Evolutionary conservation across 2,888 invertebrate genomes (phyloP), one percentile per base, ranked within the genome.

Genomic region (Agrochola macilenta): DNA sequence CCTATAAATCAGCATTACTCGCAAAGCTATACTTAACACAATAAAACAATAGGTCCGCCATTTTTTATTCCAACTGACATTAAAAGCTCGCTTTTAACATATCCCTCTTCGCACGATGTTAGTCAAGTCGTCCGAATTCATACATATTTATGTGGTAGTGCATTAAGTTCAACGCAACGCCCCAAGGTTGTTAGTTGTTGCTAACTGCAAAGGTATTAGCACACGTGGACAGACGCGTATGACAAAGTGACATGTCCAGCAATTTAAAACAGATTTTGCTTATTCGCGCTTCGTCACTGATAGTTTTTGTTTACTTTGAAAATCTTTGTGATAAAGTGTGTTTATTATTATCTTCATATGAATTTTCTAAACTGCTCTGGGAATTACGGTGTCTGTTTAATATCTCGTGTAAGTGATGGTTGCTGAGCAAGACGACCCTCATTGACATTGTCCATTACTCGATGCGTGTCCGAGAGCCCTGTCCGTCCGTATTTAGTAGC

Each of bases 141-240:
- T 90, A 89, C 90, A 90, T 90, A 90, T 90, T 87, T 88, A 90
- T 90, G 84, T 86, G 81, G 78, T 74, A 26, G 76, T 83, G 86
- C 83, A 86, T 78, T 86, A 89, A 86, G 91, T 91, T 91, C 92
- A 91, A 91, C 86, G 92, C 86, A 86, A 87, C 89, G 72, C 66
- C 46, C 85, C 92, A 91, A 91, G 91, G 91, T 82, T 89, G 85
- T 83, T 70, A 63, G 91, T 81, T 84, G 87, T 88, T 82, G 58
- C 88, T 78, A 88, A 78, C 84, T 78, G 76, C 60, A 65, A 69
- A 70, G 61, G 63, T 76, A 82, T 76, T 84, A 84, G 78, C 72
- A 58, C 87, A 85, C 77, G 87, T 80, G 84, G 78, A 68, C 70
- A 63, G 26, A 57, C 30, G n/a, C 12, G 58, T 61, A 69, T 69